A percentile compares a stretch with the other conserved stretches of the same genome.
phyloP scores from a whole-genome alignment of 2,888 invertebrate species.

The Mesochorus sp. region DNA sequence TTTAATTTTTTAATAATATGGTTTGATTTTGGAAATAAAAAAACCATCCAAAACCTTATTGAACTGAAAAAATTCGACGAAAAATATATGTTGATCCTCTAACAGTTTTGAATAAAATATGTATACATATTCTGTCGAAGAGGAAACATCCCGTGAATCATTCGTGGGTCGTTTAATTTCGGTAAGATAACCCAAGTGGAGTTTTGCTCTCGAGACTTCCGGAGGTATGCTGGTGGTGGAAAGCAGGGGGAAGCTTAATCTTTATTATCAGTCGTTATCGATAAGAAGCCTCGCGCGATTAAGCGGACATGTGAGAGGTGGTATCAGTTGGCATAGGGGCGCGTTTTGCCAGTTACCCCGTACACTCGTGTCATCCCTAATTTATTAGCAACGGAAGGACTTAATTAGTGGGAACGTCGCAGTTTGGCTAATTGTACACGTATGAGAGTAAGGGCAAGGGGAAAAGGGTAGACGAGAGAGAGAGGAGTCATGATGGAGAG shows the following conservation, averaged over 20 bases:
- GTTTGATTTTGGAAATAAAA: too few species aligned
- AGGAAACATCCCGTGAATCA: too few species aligned
- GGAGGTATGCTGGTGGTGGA: background rate
- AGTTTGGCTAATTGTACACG: conserved; percentile 15
- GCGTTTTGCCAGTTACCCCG: background rate
- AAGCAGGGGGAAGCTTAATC: background rate
- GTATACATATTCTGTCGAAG: too few species aligned
- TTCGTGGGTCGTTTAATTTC: background rate
- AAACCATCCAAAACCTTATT: too few species aligned
- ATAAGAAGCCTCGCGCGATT: conserved; percentile 31
- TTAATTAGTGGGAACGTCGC: conserved; percentile 56
- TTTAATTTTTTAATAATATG: too few species aligned
- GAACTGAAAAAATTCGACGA: background rate
- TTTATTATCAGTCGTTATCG: conserved; percentile 22
- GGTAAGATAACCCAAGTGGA: background rate
- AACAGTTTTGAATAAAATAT: background rate
- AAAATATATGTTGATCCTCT: background rate
- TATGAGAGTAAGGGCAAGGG: background rate
- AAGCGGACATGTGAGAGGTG: background rate
- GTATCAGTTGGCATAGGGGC: conserved; percentile 21
- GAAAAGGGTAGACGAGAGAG: background rate
- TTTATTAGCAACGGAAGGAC: conserved; percentile 59
- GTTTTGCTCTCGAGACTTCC: background rate
- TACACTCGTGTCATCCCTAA: conserved; percentile 56
- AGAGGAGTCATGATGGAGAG: conserved; percentile 14